These are phyloP conservation scores for Ptychoptera albimana DNA, from an alignment of 2,888 invertebrate genomes.

Conservation along the genomic window DNA sequence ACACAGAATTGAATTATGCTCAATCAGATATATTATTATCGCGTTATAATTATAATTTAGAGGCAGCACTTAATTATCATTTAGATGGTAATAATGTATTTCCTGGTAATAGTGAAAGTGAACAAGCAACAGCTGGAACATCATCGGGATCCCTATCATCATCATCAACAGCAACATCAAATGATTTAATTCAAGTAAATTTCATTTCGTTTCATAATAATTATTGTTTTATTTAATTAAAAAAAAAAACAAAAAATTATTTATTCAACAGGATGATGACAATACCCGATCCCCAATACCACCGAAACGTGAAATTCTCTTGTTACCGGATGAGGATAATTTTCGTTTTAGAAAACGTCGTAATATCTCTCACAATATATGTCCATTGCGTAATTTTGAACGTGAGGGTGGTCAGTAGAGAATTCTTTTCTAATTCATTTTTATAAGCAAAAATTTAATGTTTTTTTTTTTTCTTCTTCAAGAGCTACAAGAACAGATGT, in stretches of 20 bases:
- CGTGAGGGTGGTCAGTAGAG: slow-evolving; percentile 20
- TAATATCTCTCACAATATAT: slow-evolving; percentile 18
- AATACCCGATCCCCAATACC: slow-evolving; percentile 27
- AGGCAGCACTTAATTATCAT: slow-evolving; percentile 9
- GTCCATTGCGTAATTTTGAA: slow-evolving; percentile 27
- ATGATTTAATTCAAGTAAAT: too few species aligned
- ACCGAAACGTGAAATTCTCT: slow-evolving; percentile 25
- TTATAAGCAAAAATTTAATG: neutral
- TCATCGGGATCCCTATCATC: neutral
- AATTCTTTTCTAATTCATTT: neutral
- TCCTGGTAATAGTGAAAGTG: too few species aligned
- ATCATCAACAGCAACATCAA: slow-evolving; percentile 7
- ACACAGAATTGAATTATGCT: too few species aligned
- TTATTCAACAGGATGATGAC: too few species aligned
- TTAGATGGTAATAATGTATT: slow-evolving; percentile 6
- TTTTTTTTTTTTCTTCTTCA: neutral
- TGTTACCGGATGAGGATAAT: slow-evolving; percentile 28
- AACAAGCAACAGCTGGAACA: neutral
- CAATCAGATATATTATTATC: too few species aligned
- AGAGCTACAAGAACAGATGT: slow-evolving; percentile 2
- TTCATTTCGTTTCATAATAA: too few species aligned
- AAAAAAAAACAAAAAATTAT: too few species aligned
- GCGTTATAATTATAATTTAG: slow-evolving; percentile 7
- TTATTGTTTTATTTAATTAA: too few species aligned
- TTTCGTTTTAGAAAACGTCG: slow-evolving; percentile 22